Evolutionary conservation across 2,888 invertebrate species (phyloP).

Genomic region (Drosophila merina): DNA sequence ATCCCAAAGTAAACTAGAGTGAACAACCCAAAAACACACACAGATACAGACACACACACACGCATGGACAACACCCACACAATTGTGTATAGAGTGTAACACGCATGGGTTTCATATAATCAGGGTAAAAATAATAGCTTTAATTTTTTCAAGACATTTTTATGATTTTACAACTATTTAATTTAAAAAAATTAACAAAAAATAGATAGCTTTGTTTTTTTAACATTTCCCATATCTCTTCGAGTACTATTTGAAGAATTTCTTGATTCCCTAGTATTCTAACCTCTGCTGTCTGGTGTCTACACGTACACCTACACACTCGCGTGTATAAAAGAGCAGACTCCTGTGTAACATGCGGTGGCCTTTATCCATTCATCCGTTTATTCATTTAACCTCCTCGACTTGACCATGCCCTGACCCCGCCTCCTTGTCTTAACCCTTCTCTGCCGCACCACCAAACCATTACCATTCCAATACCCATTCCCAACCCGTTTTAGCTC

Average conservation of each 20-base stretch:
- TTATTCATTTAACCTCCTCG: conserved; percentile 70
- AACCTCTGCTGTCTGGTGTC: conserved; percentile 15
- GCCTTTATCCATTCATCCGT: conserved; percentile 79
- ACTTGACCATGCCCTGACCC: conserved; percentile 24
- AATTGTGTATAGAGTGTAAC: neutral
- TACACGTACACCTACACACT: conserved; percentile 2
- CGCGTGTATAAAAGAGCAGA: conserved; percentile 40
- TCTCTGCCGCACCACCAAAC: neutral
- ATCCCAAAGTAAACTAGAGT: conserved; percentile 82
- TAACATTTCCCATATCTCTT: too few relatives aligned
- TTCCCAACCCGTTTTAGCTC: neutral
- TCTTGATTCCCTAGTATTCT: neutral
- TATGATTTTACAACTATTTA: too few relatives aligned
- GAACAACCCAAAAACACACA: conserved; percentile 44
- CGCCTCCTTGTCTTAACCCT: conserved; percentile 13
- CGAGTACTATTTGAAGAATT: too few relatives aligned
- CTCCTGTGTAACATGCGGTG: conserved; percentile 75
- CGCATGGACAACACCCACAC: conserved; percentile 2
- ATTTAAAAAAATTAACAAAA: too few relatives aligned
- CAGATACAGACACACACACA: conserved; percentile 22
- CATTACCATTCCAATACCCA: too few relatives aligned
- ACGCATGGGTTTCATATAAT: neutral
- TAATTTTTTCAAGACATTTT: neutral
- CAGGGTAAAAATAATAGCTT: neutral
- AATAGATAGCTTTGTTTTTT: too few relatives aligned